These are phyloP conservation scores for Dicranocentrus wangi DNA, from an alignment of 2,888 invertebrate genomes.

Conservation along the genomic window DNA sequence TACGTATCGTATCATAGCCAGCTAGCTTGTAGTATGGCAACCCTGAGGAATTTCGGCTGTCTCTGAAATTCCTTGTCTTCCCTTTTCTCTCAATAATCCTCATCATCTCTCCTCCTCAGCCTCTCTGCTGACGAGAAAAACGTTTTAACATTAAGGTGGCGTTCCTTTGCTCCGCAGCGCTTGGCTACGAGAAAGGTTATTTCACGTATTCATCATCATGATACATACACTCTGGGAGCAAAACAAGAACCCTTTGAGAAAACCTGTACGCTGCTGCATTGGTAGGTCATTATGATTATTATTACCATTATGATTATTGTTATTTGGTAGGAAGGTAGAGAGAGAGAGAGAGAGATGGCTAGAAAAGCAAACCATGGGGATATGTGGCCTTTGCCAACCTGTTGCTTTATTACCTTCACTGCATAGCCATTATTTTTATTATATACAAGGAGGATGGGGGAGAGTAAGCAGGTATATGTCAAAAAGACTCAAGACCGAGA, in stretches of 20 bases:
- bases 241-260: slow-evolving; percentile 20
- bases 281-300: slow-evolving; percentile 53
- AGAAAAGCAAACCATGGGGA: slow-evolving; percentile 12
- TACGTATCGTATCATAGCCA: too few species aligned
- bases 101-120: slow-evolving; percentile 10
- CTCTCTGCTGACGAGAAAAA: too few species aligned
- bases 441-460: too few species aligned
- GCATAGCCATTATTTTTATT: too few species aligned
- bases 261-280: slow-evolving; percentile 42
- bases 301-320: slow-evolving; percentile 58
- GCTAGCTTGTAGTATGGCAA: slow-evolving; percentile 2
- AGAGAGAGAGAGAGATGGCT: background rate
- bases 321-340: slow-evolving; percentile 36
- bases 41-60: slow-evolving; percentile 28
- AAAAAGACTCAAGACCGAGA: background rate
- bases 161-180: too few species aligned
- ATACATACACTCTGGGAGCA: background rate
- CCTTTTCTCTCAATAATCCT: slow-evolving; percentile 19
- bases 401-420: slow-evolving; percentile 54
- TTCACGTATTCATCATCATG: background rate
- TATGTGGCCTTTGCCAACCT: slow-evolving; percentile 62
- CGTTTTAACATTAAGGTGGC: too few species aligned
- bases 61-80: slow-evolving; percentile 7
- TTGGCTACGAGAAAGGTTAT: slow-evolving; percentile 17
- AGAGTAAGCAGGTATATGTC: background rate